Conservation (phyloP, 2,113 vertebrate genomes). For the Gopherus flavomarginatus region DNA sequence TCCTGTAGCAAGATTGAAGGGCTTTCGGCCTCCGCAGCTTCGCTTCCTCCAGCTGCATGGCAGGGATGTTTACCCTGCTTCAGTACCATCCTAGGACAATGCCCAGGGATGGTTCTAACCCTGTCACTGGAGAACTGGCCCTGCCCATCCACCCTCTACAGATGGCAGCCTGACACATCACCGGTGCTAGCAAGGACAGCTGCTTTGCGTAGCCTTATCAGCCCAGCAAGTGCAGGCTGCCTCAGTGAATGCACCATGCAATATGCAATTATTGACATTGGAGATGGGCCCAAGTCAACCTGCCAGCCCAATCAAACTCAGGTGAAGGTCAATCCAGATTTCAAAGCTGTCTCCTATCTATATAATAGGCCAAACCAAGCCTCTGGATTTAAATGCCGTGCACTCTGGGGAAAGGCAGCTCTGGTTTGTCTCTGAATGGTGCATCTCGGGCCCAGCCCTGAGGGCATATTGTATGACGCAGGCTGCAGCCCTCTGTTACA, state of each 20-base stretch:
- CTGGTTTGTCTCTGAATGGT: not conserved
- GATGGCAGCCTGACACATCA: not conserved
- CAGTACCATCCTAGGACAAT: not conserved
- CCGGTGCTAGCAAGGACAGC: not conserved
- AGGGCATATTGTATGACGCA: not conserved
- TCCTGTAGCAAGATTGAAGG: not conserved
- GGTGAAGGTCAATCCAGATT: not conserved
- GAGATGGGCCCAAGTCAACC: not conserved
- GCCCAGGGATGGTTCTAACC: too few relatives aligned
- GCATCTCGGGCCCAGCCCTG: too few relatives aligned
- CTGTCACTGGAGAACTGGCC: too few relatives aligned
- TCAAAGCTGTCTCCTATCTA: not conserved
- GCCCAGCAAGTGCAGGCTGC: not conserved
- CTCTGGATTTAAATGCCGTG: not conserved
- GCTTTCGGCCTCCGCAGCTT: not conserved
- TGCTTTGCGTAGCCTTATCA: not conserved
- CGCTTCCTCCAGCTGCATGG: not conserved
- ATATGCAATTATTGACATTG: not conserved
- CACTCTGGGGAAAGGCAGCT: not conserved
- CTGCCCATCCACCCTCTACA: not conserved
- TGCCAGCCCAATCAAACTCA: not conserved
- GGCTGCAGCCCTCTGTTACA: too few relatives aligned
- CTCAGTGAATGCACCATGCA: not conserved
- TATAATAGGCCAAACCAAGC: not conserved
- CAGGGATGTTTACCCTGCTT: not conserved